Base-by-base conservation (phyloP, 92 coral and sea anemone genomes). In the Zoanthus sansibaricus region DNA sequence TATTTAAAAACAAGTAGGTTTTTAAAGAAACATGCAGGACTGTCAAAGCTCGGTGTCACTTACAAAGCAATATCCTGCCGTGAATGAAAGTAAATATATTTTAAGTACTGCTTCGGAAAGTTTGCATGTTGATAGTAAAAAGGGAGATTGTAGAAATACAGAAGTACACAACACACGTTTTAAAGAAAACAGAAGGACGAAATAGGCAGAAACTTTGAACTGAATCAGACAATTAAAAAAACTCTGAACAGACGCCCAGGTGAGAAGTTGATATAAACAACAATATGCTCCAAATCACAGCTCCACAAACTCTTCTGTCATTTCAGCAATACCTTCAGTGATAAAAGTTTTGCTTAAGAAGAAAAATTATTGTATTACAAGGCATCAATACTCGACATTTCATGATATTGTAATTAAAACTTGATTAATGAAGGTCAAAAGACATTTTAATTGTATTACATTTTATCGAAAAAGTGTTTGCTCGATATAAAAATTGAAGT, bases 291-390 rank as follows among this genome's bases (percentile, higher is more conserved):
- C 44, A 79, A 13, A 55, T 64, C 74, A 44, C 55, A 79, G 72
- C 70, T 32, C 48, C 55, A 49, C 10, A 3, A n/a, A 47, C 25
- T 2, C 79, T 75, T 7, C 61, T 32, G 42, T 70, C 31, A 77
- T 77, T 59, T 77, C 52, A 55, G 58, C 9, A 12, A 76, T 51
- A 67, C 44, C 62, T 54, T 51, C 55, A 76, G 30, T 55, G 31
- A 77, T 15, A 49, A 58, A 59, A 54, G 69, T 30, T 55, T 55
- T 77, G 82, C 30, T 77, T 70, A 77, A 25, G 20, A 56, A 2
- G 52, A 31, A 30, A 16, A 54, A 14, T 7, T 56, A 71, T 14
- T 3, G 30, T 20, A 48, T 56, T 16, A 4, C 4, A n/a, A 20
- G 56, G 15, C 62, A 0, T 3, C 11, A 77, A 56, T 17, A 33